Conservation (phyloP, 2,888 invertebrate genomes). For the Pyrgus malvae region DNA sequence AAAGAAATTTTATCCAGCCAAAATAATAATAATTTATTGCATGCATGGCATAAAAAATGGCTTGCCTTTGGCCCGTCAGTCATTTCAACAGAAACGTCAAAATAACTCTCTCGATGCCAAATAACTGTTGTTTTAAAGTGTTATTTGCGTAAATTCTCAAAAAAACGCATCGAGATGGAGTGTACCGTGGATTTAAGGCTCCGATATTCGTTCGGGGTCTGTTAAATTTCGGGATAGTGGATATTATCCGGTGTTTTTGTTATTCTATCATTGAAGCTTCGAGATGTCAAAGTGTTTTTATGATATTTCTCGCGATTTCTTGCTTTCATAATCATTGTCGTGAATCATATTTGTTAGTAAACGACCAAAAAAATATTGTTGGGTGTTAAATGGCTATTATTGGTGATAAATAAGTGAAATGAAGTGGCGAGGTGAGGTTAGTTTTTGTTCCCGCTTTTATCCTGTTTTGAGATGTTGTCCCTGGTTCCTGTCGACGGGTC, state of each 20-base stretch:
- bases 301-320: conserved; percentile 58
- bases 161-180: conserved; percentile 63
- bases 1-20: too few relatives aligned
- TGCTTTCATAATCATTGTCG: conserved; percentile 35
- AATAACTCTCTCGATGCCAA: conserved; percentile 77
- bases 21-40: not conserved
- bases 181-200: conserved; percentile 45
- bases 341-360: conserved; percentile 11
- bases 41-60: conserved; percentile 19
- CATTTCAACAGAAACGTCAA: conserved; percentile 45
- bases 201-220: conserved; percentile 32
- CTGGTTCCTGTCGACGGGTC: conserved; percentile 59
- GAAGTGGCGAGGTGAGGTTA: conserved; percentile 66
- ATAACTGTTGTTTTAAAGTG: conserved; percentile 64
- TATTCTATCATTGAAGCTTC: conserved; percentile 47
- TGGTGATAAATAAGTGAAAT: conserved; percentile 33
- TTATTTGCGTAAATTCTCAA: conserved; percentile 43
- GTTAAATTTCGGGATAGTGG: conserved; percentile 34
- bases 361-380: conserved; percentile 11
- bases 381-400: conserved; percentile 17
- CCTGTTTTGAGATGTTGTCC: conserved; percentile 45
- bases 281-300: conserved; percentile 68
- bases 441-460: conserved; percentile 75
- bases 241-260: conserved; percentile 38
- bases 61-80: conserved; percentile 34